Base-by-base conservation (phyloP, 2,113 vertebrate genomes). In the Peromyscus californicus region DNA sequence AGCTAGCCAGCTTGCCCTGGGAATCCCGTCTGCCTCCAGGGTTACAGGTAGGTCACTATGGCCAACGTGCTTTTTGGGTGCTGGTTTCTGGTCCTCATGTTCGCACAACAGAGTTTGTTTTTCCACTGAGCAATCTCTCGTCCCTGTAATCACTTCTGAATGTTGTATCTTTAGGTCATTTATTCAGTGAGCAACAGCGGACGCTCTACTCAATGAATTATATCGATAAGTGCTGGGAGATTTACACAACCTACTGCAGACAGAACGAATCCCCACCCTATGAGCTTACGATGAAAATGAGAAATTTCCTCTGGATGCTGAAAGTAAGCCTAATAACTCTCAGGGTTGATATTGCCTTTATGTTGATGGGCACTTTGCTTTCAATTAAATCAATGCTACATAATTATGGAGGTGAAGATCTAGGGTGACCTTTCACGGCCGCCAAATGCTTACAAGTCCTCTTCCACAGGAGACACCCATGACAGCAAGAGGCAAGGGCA, bases 291-390 rank as follows among this genome's bases (percentile, higher is more conserved):
- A 98, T 99, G 99, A 99, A 98, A 91, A 99, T 97, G 98, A 98
- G 99, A 63, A 98, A 99, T 33, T 99, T 99, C 94, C 97, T 99
- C 95, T 99, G 99, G 99, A 99, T 99, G 99, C 95, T 99, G 84
- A 99, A 99, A 42, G 99, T 99, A 98, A 98, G 90, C 7, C 72
- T 11, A 7, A 17, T 13, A 16, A 33, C 61, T 21, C 61, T 21
- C 70, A 3, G 1, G 3, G 22, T 51, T 26, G n/a, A n/a, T 33
- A 1, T 0, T 51, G 24, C 21, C 59, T 22, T 93, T 90, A 15
- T 61, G 21, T 82, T 12, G 6, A 39, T 0, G 11, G 12, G 92
- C 45, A 17, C 95, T 97, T 94, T 24, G 5, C 24, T 82, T 93
- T 90, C 51, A 80, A 83, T 69, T 61, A 85, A 45, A 69, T 33